These are phyloP conservation scores for Dryadula phaetusa DNA, from an alignment of 2,888 invertebrate species.

Conservation along the genomic window DNA sequence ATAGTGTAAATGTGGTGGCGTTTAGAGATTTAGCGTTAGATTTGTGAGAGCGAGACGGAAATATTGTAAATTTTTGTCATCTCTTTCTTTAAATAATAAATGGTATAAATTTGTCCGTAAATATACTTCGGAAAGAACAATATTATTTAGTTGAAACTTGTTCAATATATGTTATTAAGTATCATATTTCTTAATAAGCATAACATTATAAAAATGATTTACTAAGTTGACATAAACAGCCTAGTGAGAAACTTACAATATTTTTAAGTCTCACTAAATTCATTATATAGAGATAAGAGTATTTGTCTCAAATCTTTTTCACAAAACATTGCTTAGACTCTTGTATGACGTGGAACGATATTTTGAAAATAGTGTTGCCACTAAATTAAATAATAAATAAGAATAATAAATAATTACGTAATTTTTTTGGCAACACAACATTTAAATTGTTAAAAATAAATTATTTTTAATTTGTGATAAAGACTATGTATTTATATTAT, in stretches of 20 bases:
- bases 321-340: background rate
- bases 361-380: background rate
- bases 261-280: too few relatives aligned
- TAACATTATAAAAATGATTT: too few relatives aligned
- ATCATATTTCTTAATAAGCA: too few relatives aligned
- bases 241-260: background rate
- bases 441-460: background rate
- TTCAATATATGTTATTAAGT: too few relatives aligned
- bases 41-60: background rate
- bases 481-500: conserved; percentile 3
- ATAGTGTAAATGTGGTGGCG: background rate
- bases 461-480: background rate
- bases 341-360: background rate
- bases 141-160: too few relatives aligned
- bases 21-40: background rate
- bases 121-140: too few relatives aligned
- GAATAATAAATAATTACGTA: too few relatives aligned
- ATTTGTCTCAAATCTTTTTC: background rate
- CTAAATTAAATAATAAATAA: background rate
- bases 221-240: background rate
- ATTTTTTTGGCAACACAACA: background rate
- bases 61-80: background rate
- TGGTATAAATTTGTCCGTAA: too few relatives aligned
- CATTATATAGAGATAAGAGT: too few relatives aligned
- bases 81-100: background rate